Conservation (phyloP, 2,797 vertebrate genomes). For the Tiaroga cobitis region DNA sequence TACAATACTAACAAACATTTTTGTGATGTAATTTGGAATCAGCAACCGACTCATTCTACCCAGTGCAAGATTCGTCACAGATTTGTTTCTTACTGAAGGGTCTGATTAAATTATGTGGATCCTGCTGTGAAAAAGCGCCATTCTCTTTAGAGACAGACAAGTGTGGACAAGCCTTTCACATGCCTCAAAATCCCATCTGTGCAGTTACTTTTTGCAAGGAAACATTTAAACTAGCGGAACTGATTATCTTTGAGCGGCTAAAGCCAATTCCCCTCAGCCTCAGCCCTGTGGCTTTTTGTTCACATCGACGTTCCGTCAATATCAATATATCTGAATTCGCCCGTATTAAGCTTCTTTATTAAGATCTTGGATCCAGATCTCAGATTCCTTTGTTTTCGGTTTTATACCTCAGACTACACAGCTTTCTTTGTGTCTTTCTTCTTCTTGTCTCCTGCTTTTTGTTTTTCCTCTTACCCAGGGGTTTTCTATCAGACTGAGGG, state of each 20-base stretch:
- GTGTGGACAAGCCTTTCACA: slow-evolving; percentile 51
- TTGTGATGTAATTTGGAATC: too few species aligned
- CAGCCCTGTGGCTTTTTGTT: slow-evolving; percentile 47
- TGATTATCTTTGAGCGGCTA: slow-evolving; percentile 47
- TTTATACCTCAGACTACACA: slow-evolving; percentile 59
- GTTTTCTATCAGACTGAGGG: slow-evolving; percentile 71
- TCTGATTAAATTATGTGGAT: slow-evolving; percentile 53
- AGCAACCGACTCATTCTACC: too few species aligned
- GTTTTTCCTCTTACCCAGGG: slow-evolving; percentile 67
- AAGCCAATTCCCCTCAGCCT: slow-evolving; percentile 51
- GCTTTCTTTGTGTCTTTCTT: slow-evolving; percentile 48
- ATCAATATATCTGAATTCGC: slow-evolving; percentile 49
- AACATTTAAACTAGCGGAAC: slow-evolving; percentile 47
- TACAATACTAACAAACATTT: too few species aligned
- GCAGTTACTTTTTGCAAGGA: slow-evolving; percentile 42
- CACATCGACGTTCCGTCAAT: slow-evolving; percentile 52
- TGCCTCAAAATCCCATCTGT: slow-evolving; percentile 50
- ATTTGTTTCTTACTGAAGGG: slow-evolving; percentile 44
- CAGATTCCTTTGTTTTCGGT: slow-evolving; percentile 68
- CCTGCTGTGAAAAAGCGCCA: slow-evolving; percentile 53
- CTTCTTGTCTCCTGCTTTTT: slow-evolving; percentile 64
- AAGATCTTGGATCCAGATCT: slow-evolving; percentile 52
- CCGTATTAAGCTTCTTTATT: slow-evolving; percentile 55
- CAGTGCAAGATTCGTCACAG: slow-evolving; percentile 45
- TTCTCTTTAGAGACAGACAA: slow-evolving; percentile 50